Base-by-base conservation (phyloP, 2,888 invertebrate species). In the Bedellia somnulentella region DNA sequence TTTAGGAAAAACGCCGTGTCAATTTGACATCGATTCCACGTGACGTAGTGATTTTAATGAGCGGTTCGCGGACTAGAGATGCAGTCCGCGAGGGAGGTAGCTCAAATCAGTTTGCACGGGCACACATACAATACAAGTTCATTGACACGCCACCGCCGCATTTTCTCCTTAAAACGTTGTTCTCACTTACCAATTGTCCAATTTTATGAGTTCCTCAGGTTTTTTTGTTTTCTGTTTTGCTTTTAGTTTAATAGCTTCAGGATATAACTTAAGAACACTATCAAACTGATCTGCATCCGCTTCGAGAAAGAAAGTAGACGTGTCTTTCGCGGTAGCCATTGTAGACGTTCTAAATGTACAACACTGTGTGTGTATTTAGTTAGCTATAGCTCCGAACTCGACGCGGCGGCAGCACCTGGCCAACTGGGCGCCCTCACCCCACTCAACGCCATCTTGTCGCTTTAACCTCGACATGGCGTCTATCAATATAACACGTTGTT, bases 281-380 rank as follows among this genome's bases (percentile, higher is more conserved):
- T 89, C 87, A 79, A 88, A 91, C 77, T 90, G 89, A 70, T 80
- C 80, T 57, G 89, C 86, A 76, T 86, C 87, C 67, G 91, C 93
- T 79, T 90, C 86, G 76, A 87, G 85, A 79, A 93, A 93, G 85
- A 93, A 93, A 81, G 89, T 88, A 75, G 91, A 88, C 78, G 91
- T 91, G 81, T 90, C 89, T 83, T 85, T 87, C 81, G 85, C 83
- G 81, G 86, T 86, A 80, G 86, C 85, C 86, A 87, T 86, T 82
- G 83, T 83, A 80, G 79, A 70, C 73, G 75, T 73, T 76, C 70
- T 75, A 73, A 73, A 73, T 73, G 70, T 73, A 73, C 73, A 71
- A 71, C 73, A 70, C 71, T 71, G 71, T 70, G 71, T 73, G 68
- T 64, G 71, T 67, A 64, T 63, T 66, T 73, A 77, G 76, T 76